Conservation (phyloP, 2,888 invertebrate genomes). For the Andrena bucephala region DNA sequence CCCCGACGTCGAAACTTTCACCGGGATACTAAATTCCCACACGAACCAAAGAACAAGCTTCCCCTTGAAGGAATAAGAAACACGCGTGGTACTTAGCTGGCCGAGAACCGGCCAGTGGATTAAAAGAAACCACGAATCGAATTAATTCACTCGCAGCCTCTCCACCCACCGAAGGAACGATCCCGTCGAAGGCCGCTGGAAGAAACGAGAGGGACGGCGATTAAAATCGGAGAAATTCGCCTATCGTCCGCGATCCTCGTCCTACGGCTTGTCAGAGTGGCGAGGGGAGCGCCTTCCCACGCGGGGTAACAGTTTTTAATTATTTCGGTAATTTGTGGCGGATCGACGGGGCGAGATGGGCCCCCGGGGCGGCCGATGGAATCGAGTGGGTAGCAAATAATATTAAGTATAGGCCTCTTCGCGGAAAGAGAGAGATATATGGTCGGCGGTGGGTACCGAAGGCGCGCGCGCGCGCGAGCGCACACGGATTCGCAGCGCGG, state of each 20-base stretch:
- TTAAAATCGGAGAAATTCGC: constrained; percentile 8
- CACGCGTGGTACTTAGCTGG: no score
- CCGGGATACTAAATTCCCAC: background rate
- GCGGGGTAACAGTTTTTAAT: constrained; percentile 79
- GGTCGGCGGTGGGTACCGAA: constrained; percentile 61
- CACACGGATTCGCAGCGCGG: constrained; percentile 62
- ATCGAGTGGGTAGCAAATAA: constrained; percentile 83
- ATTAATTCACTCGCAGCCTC: constrained; percentile 44
- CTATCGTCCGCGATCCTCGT: constrained; percentile 19
- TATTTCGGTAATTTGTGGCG: constrained; percentile 83
- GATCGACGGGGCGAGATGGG: constrained; percentile 69
- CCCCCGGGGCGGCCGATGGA: constrained; percentile 54
- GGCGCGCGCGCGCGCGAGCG: constrained; percentile 32
- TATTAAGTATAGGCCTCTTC: constrained; percentile 84
- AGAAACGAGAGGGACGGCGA: background rate
- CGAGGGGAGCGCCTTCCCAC: constrained; percentile 64
- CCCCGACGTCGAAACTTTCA: no score
- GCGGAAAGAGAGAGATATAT: constrained; percentile 78
- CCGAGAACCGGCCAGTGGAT: background rate
- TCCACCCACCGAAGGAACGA: constrained; percentile 8
- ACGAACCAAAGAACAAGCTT: background rate
- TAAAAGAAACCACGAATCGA: constrained; percentile 28
- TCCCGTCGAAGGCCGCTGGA: background rate
- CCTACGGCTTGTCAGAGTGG: constrained; percentile 16
- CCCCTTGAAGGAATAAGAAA: background rate